Evolutionary conservation across 2,797 vertebrate genomes (phyloP).

Genomic region (Meriones psammophilus): DNA sequence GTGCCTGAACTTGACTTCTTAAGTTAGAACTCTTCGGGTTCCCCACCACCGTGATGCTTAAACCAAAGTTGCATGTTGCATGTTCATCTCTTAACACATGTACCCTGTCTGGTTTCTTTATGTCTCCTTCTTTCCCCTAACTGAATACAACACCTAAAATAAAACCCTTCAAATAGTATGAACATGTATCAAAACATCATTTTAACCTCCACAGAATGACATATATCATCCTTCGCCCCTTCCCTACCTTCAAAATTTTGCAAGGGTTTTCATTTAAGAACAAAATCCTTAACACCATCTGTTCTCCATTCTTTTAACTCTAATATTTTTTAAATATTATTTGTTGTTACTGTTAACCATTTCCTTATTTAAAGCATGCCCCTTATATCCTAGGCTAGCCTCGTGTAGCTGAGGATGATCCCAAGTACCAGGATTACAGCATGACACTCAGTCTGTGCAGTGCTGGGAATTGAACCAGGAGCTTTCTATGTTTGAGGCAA

Average conservation of each 20-base stretch:
- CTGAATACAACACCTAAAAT: constrained; percentile 64
- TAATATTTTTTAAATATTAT: neutral
- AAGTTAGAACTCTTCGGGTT: neutral
- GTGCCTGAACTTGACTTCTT: neutral
- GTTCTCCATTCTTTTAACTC: neutral
- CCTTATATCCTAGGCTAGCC: neutral
- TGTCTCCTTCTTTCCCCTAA: constrained; percentile 4
- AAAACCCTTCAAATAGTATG: constrained; percentile 41
- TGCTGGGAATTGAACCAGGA: neutral
- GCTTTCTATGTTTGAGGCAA: neutral
- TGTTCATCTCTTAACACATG: neutral
- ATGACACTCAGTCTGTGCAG: neutral
- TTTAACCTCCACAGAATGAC: neutral
- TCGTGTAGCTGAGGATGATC: neutral
- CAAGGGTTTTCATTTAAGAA: neutral
- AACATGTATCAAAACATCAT: neutral
- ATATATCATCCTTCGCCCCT: neutral
- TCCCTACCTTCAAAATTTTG: constrained; percentile 33
- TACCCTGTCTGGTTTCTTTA: neutral
- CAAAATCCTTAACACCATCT: neutral
- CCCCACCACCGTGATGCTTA: constrained; percentile 11
- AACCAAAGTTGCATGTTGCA: neutral
- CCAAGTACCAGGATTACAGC: neutral
- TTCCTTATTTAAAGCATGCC: neutral
- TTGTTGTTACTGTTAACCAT: neutral